Conservation (phyloP, 2,113 vertebrate species). For the Corapipo altera region DNA sequence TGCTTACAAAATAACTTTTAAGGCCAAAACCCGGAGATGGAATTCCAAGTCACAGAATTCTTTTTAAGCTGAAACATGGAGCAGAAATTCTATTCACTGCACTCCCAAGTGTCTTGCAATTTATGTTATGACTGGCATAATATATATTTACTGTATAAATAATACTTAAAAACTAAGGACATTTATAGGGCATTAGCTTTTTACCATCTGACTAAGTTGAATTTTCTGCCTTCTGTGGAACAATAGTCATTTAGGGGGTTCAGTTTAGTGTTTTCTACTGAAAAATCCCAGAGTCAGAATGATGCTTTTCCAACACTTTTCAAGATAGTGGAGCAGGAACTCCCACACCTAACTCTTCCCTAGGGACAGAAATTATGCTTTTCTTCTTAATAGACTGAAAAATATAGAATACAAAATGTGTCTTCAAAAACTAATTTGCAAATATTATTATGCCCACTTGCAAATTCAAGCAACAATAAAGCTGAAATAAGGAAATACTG, state of each 20-base stretch:
- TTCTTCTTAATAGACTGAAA: background rate
- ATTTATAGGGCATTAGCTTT: background rate
- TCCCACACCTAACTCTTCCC: background rate
- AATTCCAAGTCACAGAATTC: background rate
- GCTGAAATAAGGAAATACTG: background rate
- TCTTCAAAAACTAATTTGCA: background rate
- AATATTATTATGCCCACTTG: background rate
- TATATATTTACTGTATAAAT: background rate
- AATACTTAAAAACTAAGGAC: background rate
- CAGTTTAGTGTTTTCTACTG: background rate
- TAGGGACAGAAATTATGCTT: background rate
- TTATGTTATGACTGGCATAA: background rate
- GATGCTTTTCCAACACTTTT: background rate
- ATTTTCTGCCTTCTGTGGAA: background rate
- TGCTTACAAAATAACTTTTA: background rate
- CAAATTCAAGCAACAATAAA: background rate
- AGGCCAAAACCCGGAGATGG: background rate
- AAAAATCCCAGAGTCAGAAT: background rate
- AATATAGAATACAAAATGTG: background rate
- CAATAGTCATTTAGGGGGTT: background rate
- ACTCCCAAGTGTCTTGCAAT: background rate
- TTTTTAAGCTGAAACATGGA: background rate
- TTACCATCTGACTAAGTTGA: background rate
- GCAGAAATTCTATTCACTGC: background rate
- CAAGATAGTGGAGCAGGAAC: background rate